Evolutionary conservation across 2,797 vertebrate genomes (phyloP).

Genomic region (Pogoniulus pusillus): DNA sequence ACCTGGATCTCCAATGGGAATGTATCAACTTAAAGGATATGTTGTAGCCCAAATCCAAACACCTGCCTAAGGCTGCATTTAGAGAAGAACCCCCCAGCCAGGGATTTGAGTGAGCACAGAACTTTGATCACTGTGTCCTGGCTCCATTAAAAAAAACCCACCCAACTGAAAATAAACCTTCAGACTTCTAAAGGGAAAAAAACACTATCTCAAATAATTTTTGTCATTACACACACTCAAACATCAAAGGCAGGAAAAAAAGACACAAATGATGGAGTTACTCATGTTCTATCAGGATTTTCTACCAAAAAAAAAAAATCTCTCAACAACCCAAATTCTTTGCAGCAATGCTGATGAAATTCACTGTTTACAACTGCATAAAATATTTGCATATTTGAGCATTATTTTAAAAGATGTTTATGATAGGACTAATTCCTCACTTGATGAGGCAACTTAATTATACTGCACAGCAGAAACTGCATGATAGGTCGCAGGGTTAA

Average conservation of each 20-base stretch:
- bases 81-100: background rate
- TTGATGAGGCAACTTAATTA: slow-evolving; percentile 42
- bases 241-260: background rate
- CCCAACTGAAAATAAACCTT: background rate
- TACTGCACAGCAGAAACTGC: background rate
- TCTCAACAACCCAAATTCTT: background rate
- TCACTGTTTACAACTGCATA: background rate
- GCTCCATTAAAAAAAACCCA: background rate
- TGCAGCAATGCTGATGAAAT: background rate
- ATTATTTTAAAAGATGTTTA: background rate
- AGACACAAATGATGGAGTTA: fast-evolving
- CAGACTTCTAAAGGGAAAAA: background rate
- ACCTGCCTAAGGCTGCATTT: background rate
- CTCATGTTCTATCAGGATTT: background rate
- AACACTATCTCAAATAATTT: background rate
- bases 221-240: background rate
- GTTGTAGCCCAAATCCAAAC: background rate
- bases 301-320: background rate
- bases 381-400: background rate
- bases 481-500: background rate
- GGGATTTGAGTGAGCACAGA: background rate
- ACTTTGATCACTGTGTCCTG: background rate
- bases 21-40: background rate
- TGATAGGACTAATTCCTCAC: background rate
- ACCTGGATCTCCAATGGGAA: background rate